These are phyloP conservation scores for Myiozetetes cayanensis DNA, from an alignment of 2,113 vertebrate genomes.

Conservation along the genomic window DNA sequence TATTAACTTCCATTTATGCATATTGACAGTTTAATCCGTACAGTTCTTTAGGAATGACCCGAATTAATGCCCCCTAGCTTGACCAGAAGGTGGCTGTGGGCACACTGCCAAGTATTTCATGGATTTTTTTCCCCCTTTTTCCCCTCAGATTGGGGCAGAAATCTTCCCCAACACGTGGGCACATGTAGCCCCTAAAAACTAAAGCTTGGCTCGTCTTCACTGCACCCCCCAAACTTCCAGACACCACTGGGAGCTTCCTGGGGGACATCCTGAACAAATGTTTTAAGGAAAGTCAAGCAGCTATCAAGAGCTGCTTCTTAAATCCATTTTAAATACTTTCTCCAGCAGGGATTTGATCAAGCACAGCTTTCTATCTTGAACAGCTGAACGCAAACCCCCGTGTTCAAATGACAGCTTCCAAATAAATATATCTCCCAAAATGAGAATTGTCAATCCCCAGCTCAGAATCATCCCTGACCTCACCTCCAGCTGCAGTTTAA, in stretches of 20 bases:
- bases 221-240: background rate
- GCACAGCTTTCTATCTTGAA: background rate
- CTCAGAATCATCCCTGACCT: background rate
- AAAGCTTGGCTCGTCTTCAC: background rate
- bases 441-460: too few relatives aligned
- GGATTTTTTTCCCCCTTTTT: background rate
- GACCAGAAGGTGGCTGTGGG: background rate
- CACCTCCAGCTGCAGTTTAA: background rate
- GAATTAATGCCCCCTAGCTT: rapidly evolving
- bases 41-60: background rate
- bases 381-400: background rate
- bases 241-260: background rate
- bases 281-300: background rate
- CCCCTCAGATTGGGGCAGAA: background rate
- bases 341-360: background rate
- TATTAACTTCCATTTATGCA: background rate
- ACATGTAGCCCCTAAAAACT: background rate
- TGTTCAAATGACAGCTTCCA: background rate
- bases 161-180: background rate
- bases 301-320: background rate
- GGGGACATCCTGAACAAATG: rapidly evolving
- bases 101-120: background rate
- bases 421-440: too few relatives aligned
- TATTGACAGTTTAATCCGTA: background rate
- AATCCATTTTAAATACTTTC: too few relatives aligned